These are phyloP conservation scores for Acleris emargana DNA, from an alignment of 2,888 invertebrate genomes.

Conservation along the genomic window DNA sequence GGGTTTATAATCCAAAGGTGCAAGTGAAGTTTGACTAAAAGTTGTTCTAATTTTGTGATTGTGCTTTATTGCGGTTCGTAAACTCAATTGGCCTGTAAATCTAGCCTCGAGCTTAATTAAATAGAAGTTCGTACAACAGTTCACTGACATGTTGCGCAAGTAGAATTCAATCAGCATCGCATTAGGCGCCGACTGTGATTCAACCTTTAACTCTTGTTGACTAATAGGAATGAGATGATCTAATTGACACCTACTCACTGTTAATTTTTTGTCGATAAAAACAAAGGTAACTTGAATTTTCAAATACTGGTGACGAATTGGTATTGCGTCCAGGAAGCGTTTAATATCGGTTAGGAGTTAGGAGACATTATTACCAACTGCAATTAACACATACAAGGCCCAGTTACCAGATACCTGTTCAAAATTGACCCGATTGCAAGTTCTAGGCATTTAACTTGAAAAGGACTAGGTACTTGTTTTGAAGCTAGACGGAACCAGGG, in stretches of 20 bases:
- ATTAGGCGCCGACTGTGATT: conserved; percentile 41
- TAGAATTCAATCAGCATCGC: conserved; percentile 15
- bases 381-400: conserved; percentile 1
- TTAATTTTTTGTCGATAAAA: conserved; percentile 34
- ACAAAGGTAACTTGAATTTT: conserved; percentile 6
- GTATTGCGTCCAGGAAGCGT: conserved; percentile 51
- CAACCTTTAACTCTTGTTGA: conserved; percentile 42
- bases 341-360: conserved; percentile 52
- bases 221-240: conserved; percentile 56
- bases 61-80: conserved; percentile 46
- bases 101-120: conserved; percentile 52
- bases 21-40: conserved; percentile 33
- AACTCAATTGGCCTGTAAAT: conserved; percentile 48
- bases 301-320: conserved; percentile 1
- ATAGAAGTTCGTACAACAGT: conserved; percentile 48
- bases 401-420: too few relatives aligned
- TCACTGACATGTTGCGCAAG: conserved; percentile 31
- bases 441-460: too few relatives aligned
- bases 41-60: conserved; percentile 46
- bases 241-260: conserved; percentile 67
- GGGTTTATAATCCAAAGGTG: conserved; percentile 45
- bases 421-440: too few relatives aligned
- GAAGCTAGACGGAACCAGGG: conserved; percentile 12
- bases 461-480: conserved; percentile 12
- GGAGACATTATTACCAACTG: conserved; percentile 49